Evolutionary conservation across 1,140 invertebrate genomes (phyloP).

Genomic region (Polypedilum vanderplanki): DNA sequence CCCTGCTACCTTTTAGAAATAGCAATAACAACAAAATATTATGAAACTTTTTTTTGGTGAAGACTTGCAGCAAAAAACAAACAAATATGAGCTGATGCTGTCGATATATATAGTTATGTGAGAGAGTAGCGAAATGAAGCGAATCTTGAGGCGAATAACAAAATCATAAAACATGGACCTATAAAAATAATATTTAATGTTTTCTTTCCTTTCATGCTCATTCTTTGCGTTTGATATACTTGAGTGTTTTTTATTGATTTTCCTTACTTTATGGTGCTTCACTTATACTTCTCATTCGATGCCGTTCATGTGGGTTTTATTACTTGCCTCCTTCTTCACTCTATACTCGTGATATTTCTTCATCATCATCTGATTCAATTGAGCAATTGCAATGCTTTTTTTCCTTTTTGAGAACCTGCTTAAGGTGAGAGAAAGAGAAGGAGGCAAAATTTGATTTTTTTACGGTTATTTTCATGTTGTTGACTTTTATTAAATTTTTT

Average conservation of each 20-base stretch:
- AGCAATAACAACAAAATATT: too few relatives aligned
- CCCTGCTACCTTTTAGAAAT: too few relatives aligned
- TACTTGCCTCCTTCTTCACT: constrained; percentile 11
- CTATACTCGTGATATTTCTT: background rate
- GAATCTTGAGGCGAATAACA: background rate
- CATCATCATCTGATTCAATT: background rate
- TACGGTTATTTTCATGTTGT: background rate
- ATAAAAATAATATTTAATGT: constrained; percentile 20
- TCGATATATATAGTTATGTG: too few relatives aligned
- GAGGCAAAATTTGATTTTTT: background rate
- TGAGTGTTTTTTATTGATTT: constrained; percentile 19
- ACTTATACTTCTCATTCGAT: background rate
- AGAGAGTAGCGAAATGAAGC: too few relatives aligned
- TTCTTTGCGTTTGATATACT: constrained; percentile 18
- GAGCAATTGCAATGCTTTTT: background rate
- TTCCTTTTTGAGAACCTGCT: background rate
- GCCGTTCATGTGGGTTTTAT: background rate
- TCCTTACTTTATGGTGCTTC: background rate
- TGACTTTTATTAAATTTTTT: constrained; percentile 17
- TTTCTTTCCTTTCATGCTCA: background rate
- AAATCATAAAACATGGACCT: constrained; percentile 13
- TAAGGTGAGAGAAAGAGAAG: background rate
- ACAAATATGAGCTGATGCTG: too few relatives aligned
- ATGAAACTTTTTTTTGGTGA: too few relatives aligned
- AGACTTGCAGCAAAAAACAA: too few relatives aligned